These are phyloP conservation scores for Athrips mouffetella DNA, from an alignment of 2,888 invertebrate genomes.

Conservation along the genomic window DNA sequence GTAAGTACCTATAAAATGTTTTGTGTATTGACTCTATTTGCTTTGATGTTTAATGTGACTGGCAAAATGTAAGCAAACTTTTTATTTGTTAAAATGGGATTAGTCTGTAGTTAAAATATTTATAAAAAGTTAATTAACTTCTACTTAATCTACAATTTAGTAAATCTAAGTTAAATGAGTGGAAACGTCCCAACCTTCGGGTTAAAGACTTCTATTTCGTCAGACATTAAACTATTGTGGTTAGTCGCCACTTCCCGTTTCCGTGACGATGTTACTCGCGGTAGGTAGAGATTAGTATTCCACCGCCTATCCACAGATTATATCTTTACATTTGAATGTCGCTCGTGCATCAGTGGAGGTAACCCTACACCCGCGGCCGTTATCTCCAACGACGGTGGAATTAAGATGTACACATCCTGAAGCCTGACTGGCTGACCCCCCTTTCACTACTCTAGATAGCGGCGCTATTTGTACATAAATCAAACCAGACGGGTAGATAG, in stretches of 20 bases:
- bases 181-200: background rate
- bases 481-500: slow-evolving; percentile 39
- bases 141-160: no score
- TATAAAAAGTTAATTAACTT: no score
- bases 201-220: slow-evolving; percentile 4
- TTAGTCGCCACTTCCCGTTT: slow-evolving; percentile 15
- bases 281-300: slow-evolving; percentile 20
- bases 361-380: slow-evolving; percentile 24
- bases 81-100: no score
- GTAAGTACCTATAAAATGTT: background rate
- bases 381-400: slow-evolving; percentile 43
- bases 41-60: slow-evolving; percentile 9
- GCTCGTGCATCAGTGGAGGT: slow-evolving; percentile 3
- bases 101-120: no score
- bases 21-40: no score
- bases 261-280: slow-evolving; percentile 13
- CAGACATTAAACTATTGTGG: slow-evolving; percentile 3
- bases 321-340: slow-evolving; percentile 10
- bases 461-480: slow-evolving; percentile 46
- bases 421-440: slow-evolving; percentile 54
- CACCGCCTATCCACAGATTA: background rate
- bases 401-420: slow-evolving; percentile 63
- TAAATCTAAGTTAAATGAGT: background rate
- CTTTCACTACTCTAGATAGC: slow-evolving; percentile 45
- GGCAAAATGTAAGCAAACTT: slow-evolving; percentile 8